Percentiles rank a stretch among this genome's conserved stretches.
These are phyloP conservation scores for Plutella xylostella DNA, from an alignment of 2,888 invertebrate species.

Conservation along the genomic window DNA sequence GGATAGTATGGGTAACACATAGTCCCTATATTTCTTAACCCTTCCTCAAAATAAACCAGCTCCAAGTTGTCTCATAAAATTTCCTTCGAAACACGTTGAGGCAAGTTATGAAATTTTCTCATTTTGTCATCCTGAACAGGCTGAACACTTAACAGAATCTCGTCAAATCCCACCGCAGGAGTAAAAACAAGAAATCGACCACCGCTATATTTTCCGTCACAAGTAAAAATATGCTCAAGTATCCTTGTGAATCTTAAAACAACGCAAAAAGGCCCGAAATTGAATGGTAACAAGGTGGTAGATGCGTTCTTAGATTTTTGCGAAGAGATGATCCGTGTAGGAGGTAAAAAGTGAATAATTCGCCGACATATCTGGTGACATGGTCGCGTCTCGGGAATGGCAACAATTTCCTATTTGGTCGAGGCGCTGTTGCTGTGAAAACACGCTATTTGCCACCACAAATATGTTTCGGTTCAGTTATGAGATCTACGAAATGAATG, in stretches of 20 bases:
- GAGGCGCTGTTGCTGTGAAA: constrained; percentile 39
- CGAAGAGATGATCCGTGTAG: constrained; percentile 35
- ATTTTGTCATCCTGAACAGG: constrained; percentile 42
- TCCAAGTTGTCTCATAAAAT: no score
- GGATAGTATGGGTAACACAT: no score
- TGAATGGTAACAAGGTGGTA: constrained; percentile 15
- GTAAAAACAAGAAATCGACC: constrained; percentile 51
- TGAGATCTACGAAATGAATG: constrained; percentile 1
- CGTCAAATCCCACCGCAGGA: constrained; percentile 47
- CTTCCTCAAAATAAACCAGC: no score
- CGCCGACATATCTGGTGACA: constrained; percentile 47
- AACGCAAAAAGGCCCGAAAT: constrained; percentile 15
- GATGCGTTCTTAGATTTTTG: constrained; percentile 29
- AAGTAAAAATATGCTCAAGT: no score
- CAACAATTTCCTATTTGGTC: constrained; percentile 53
- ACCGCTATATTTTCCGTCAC: constrained; percentile 27
- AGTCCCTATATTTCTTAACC: no score
- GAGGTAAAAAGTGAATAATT: constrained; percentile 59
- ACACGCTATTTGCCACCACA: constrained; percentile 38
- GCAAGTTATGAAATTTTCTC: constrained; percentile 27
- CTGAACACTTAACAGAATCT: constrained; percentile 53
- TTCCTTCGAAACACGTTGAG: constrained; percentile 20
- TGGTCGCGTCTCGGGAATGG: constrained; percentile 45
- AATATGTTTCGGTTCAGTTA: constrained; percentile 24
- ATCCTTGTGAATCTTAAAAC: no score